Percentiles rank a stretch among this genome's conserved stretches.
Evolutionary conservation across 2,797 vertebrate species (phyloP).

Genomic region (Danio tinwini): DNA sequence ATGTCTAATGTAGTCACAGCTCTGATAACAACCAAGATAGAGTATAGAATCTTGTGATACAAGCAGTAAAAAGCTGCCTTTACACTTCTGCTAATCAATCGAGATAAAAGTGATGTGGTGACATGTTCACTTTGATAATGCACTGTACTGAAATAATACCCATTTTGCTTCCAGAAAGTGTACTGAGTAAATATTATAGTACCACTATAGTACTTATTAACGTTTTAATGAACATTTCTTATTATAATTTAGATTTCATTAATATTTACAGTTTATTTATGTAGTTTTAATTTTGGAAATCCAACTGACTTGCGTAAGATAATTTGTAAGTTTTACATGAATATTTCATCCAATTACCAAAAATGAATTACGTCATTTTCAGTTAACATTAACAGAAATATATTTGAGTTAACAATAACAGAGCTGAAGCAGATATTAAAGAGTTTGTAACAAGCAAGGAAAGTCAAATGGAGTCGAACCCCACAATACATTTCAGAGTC

Average conservation of each 20-base stretch:
- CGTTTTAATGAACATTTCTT: too few species aligned
- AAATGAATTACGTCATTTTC: too few species aligned
- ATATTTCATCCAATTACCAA: too few species aligned
- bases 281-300: too few species aligned
- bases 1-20: neutral
- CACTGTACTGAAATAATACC: neutral
- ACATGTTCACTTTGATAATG: neutral
- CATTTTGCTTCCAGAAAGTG: neutral
- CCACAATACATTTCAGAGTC: conserved; percentile 25
- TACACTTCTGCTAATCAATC: conserved; percentile 4
- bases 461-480: neutral
- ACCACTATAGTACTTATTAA: too few species aligned
- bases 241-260: too few species aligned
- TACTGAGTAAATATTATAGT: too few species aligned
- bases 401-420: neutral
- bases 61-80: neutral
- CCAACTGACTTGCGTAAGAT: too few species aligned
- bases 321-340: too few species aligned
- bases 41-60: neutral
- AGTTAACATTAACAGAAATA: too few species aligned
- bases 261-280: too few species aligned
- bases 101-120: conserved; percentile 5
- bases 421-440: neutral
- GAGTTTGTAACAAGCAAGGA: neutral
- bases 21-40: conserved; percentile 21